These are phyloP conservation scores for Arctopsyche grandis DNA, from an alignment of 1,140 invertebrate species.

Conservation along the genomic window DNA sequence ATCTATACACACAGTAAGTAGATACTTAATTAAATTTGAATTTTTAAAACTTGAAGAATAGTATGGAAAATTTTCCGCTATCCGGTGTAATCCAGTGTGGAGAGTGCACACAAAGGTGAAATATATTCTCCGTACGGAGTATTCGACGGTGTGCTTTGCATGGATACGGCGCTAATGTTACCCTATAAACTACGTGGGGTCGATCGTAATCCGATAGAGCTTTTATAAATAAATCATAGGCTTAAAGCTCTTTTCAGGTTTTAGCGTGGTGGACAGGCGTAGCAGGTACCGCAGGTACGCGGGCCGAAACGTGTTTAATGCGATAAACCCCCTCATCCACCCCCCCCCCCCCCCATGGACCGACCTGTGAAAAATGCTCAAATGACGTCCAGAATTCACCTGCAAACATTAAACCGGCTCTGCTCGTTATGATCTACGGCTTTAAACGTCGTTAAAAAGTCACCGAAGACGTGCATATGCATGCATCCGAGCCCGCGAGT, in stretches of 20 bases:
- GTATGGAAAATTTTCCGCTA: neutral
- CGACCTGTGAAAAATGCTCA: neutral
- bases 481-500: too few relatives aligned
- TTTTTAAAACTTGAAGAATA: neutral
- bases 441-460: too few relatives aligned
- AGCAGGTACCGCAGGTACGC: neutral
- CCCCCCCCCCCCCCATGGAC: neutral
- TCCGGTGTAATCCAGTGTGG: neutral
- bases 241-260: constrained; percentile 37
- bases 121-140: constrained; percentile 7
- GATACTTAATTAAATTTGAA: too few relatives aligned
- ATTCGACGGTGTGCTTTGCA: constrained; percentile 32
- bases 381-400: neutral
- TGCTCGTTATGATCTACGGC: too few relatives aligned
- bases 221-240: constrained; percentile 49
- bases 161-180: constrained; percentile 41
- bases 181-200: constrained; percentile 41
- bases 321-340: neutral
- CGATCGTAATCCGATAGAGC: constrained; percentile 47
- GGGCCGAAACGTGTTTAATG: constrained; percentile 7
- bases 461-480: too few relatives aligned
- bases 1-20: too few relatives aligned
- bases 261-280: constrained; percentile 28
- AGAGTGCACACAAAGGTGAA: neutral
- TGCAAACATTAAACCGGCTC: neutral